Conservation (phyloP, 2,113 vertebrate genomes). For the Eretmochelys imbricata region DNA sequence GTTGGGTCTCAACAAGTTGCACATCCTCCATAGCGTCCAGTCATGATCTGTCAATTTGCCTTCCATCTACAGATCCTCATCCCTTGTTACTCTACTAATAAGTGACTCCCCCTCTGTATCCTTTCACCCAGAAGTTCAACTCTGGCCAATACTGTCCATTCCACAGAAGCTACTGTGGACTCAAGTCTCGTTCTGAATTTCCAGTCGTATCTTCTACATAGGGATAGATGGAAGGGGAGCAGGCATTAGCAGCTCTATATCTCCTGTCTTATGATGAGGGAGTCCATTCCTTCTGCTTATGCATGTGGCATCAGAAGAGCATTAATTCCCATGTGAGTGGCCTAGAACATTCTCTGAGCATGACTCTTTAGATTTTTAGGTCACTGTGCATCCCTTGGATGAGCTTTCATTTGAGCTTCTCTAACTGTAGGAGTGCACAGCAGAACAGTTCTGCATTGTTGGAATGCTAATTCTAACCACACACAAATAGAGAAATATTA, state of each 20-base stretch:
- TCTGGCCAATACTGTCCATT: fast-evolving
- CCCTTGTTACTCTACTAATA: too few species aligned
- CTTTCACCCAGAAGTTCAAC: neutral
- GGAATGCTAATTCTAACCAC: neutral
- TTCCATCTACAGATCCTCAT: neutral
- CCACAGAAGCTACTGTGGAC: neutral
- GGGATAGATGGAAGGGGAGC: neutral
- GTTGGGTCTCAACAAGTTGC: neutral
- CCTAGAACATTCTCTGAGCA: neutral
- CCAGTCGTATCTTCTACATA: neutral
- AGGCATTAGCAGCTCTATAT: neutral
- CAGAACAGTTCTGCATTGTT: neutral
- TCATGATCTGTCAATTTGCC: neutral
- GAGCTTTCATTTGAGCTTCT: neutral
- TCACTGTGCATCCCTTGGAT: neutral
- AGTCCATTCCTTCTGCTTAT: neutral
- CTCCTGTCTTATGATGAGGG: neutral
- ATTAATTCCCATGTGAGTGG: neutral
- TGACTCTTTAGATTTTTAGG: neutral
- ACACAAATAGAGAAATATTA: neutral
- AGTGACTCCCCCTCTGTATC: too few species aligned
- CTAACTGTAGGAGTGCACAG: neutral
- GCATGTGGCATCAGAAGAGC: neutral
- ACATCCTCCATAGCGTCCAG: neutral
- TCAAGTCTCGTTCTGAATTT: neutral